phyloP scores from a whole-genome alignment of 2,113 vertebrate species.

The Girardinichthys multiradiatus region DNA sequence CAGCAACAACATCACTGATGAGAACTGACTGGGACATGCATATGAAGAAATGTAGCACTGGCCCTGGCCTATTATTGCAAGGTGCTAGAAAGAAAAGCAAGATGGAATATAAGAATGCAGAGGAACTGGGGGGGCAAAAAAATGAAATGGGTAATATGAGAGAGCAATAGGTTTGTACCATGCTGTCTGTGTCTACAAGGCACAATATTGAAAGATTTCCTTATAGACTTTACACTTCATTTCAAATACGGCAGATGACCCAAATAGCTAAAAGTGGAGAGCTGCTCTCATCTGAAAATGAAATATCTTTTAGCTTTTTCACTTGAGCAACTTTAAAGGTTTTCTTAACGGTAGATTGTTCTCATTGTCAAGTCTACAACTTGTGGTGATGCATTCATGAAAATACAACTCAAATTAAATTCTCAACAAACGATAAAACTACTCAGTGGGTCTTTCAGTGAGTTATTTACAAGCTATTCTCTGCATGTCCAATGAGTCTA shows the following conservation, averaged over 20 bases:
- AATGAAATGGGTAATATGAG: conserved; percentile 18
- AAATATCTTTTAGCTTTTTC: not conserved
- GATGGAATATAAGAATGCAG: conserved; percentile 6
- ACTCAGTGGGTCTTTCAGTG: conserved; percentile 36
- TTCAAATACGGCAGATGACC: conserved; percentile 34
- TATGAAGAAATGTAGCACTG: conserved; percentile 31
- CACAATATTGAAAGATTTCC: conserved; percentile 41
- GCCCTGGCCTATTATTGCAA: conserved; percentile 48
- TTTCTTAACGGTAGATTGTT: not conserved
- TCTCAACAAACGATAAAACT: not conserved
- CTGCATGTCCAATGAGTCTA: conserved; percentile 31
- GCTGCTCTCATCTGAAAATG: not conserved
- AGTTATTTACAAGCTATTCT: conserved; percentile 43
- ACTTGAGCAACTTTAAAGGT: not conserved
- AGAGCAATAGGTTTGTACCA: conserved; percentile 39
- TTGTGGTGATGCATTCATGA: no score
- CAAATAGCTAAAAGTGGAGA: conserved; percentile 28
- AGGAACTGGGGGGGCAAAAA: not conserved
- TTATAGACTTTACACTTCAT: conserved; percentile 31
- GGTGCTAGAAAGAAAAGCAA: conserved; percentile 24
- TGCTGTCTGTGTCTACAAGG: conserved; percentile 33
- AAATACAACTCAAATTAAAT: not conserved
- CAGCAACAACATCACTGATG: conserved; percentile 56
- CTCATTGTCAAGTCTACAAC: not conserved
- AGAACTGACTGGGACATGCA: conserved; percentile 49